Percentiles rank a stretch among this genome's conserved stretches.
phyloP scores from a whole-genome alignment of 2,797 vertebrate species.

The Schizopygopsis pylzovi region DNA sequence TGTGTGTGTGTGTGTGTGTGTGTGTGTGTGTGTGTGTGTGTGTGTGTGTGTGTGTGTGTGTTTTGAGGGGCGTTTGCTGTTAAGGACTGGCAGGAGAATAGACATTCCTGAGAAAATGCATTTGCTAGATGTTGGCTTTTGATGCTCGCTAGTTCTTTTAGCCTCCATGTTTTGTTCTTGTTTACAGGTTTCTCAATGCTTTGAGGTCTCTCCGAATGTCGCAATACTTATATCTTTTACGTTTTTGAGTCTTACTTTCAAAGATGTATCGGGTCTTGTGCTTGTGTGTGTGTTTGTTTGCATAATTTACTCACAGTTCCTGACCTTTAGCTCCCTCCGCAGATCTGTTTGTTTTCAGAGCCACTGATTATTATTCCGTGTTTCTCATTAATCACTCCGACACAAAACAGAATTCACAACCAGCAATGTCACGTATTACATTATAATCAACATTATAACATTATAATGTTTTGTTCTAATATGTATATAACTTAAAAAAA shows the following conservation, averaged over 20 bases:
- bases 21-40: conserved; percentile 4
- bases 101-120: conserved; percentile 48
- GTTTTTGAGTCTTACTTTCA: neutral
- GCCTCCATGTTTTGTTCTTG: neutral
- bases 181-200: neutral
- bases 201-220: neutral
- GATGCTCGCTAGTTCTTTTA: conserved; percentile 30
- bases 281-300: neutral
- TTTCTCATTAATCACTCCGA: conserved; percentile 19
- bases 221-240: neutral
- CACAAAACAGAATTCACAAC: neutral
- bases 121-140: conserved; percentile 48
- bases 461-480: neutral
- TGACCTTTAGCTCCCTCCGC: conserved; percentile 28
- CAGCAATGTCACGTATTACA: neutral
- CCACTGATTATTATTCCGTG: conserved; percentile 9
- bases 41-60: neutral
- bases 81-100: conserved; percentile 56
- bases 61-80: conserved; percentile 30
- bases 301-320: neutral
- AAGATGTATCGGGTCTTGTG: neutral
- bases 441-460: too few relatives aligned
- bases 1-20: conserved; percentile 18
- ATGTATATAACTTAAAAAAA: neutral
- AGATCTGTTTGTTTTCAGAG: conserved; percentile 43